phyloP scores from a whole-genome alignment of 1,140 invertebrate genomes.

The Dryas iulia region DNA sequence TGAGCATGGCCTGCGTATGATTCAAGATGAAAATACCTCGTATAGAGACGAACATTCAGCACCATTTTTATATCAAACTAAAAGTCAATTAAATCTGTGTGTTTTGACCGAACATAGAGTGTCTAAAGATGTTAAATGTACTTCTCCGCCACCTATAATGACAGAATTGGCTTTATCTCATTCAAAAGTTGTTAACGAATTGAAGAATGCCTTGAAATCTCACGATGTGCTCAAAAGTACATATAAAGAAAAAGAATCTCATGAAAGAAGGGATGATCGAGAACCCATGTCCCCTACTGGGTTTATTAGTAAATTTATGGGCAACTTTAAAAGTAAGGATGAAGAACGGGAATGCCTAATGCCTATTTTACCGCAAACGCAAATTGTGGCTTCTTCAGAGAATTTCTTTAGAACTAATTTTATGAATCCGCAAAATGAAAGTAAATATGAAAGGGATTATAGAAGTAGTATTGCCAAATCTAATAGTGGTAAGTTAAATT shows the following conservation, averaged over 20 bases:
- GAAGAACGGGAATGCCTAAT: constrained; percentile 73
- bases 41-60: constrained; percentile 89
- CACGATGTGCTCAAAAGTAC: constrained; percentile 62
- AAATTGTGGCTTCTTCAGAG: constrained; percentile 74
- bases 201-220: constrained; percentile 75
- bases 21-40: constrained; percentile 79
- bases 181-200: constrained; percentile 73
- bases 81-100: constrained; percentile 87
- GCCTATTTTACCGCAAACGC: constrained; percentile 45
- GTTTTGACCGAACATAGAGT: constrained; percentile 66
- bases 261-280: constrained; percentile 26
- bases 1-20: constrained; percentile 74
- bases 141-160: constrained; percentile 57
- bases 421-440: constrained; percentile 58
- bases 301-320: constrained; percentile 75
- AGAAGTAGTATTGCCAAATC: constrained; percentile 66
- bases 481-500: constrained; percentile 57
- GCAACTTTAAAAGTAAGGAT: constrained; percentile 69
- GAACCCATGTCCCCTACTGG: constrained; percentile 58
- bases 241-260: constrained; percentile 43
- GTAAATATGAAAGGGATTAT: constrained; percentile 64
- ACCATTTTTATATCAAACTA: constrained; percentile 89
- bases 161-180: constrained; percentile 71
- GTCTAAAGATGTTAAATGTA: constrained; percentile 45
- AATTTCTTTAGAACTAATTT: constrained; percentile 77